These are phyloP conservation scores for Phyllotis vaccarum DNA, from an alignment of 2,797 vertebrate species.

Conservation along the genomic window DNA sequence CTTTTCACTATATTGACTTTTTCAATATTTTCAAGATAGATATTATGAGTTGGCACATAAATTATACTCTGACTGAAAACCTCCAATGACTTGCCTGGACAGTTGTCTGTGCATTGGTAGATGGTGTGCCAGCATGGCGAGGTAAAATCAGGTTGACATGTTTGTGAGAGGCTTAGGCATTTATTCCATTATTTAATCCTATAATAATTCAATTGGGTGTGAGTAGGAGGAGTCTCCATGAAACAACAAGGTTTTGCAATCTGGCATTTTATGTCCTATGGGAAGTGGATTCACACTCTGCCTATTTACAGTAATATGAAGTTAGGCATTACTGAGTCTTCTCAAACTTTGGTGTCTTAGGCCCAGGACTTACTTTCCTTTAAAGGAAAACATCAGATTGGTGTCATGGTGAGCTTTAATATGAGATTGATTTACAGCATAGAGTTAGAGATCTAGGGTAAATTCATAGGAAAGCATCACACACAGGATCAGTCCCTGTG, in stretches of 20 bases:
- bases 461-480: not conserved
- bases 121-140: not conserved
- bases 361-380: not conserved
- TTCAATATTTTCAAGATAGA: constrained; percentile 86
- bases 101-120: constrained; percentile 64
- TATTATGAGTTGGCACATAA: constrained; percentile 84
- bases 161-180: constrained; percentile 52
- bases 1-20: constrained; percentile 90
- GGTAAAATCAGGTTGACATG: constrained; percentile 61
- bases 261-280: not conserved
- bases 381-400: not conserved
- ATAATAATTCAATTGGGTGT: not conserved
- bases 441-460: not conserved
- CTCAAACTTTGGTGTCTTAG: not conserved
- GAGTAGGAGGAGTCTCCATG: not conserved
- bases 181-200: constrained; percentile 65
- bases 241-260: constrained; percentile 21
- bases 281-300: not conserved
- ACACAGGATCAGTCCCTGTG: not conserved
- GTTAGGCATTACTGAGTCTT: not conserved
- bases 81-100: not conserved
- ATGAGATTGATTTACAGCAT: not conserved
- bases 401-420: not conserved
- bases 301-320: not conserved
- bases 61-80: constrained; percentile 71